These are phyloP conservation scores for Rhabditophanes sp. DNA, from an alignment of 2,888 invertebrate genomes.

Conservation along the genomic window DNA sequence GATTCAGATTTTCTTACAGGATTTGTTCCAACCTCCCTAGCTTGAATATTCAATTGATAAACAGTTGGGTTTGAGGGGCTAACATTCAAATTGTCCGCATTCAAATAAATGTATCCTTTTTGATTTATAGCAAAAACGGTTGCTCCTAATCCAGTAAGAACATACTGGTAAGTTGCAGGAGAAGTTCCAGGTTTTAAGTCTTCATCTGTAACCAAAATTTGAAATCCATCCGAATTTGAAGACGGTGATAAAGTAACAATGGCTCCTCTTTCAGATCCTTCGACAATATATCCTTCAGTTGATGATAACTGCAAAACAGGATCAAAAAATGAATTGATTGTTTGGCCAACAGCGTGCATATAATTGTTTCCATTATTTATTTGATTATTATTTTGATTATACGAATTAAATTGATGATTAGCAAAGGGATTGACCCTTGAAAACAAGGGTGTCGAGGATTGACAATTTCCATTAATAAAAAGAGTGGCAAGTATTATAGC, in stretches of 20 bases:
- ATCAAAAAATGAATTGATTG: too few species aligned
- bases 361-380: too few species aligned
- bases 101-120: slow-evolving; percentile 40
- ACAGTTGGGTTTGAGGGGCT: slow-evolving; percentile 35
- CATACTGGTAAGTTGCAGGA: slow-evolving; percentile 44
- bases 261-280: slow-evolving; percentile 37
- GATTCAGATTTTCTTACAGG: slow-evolving; percentile 35
- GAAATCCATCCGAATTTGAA: slow-evolving; percentile 28
- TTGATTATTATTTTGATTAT: too few species aligned
- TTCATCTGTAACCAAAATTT: slow-evolving; percentile 41
- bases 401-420: too few species aligned
- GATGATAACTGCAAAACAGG: slow-evolving; percentile 37
- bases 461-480: too few species aligned
- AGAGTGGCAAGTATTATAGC: too few species aligned
- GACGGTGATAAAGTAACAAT: slow-evolving; percentile 32
- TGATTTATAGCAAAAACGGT: slow-evolving; percentile 43
- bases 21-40: slow-evolving; percentile 40
- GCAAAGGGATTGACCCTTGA: too few species aligned
- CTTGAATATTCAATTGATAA: slow-evolving; percentile 41
- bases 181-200: slow-evolving; percentile 44
- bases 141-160: slow-evolving; percentile 41
- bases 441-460: too few species aligned
- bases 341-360: too few species aligned
- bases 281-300: slow-evolving; percentile 34
- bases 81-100: slow-evolving; percentile 29